Evolutionary conservation across 2,797 vertebrate species (phyloP).

Genomic region (Enteromius anoplus): DNA sequence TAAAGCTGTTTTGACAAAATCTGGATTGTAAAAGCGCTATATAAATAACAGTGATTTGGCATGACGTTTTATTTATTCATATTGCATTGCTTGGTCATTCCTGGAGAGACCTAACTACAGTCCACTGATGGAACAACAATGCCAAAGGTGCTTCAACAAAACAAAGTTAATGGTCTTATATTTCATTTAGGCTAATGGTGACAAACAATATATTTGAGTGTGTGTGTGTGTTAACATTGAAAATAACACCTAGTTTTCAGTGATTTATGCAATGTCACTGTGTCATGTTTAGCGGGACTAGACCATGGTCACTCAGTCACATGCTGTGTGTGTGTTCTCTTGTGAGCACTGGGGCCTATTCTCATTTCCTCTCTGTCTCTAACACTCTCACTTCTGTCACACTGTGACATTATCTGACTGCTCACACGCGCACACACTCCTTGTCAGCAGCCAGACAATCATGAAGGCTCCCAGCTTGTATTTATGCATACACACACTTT

Average conservation of each 20-base stretch:
- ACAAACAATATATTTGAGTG: background rate
- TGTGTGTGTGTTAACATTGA: background rate
- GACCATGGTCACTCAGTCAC: constrained; percentile 71
- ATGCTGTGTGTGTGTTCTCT: constrained; percentile 57
- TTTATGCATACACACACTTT: constrained; percentile 7
- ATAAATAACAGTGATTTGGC: too few relatives aligned
- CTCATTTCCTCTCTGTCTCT: constrained; percentile 78
- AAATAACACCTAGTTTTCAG: background rate
- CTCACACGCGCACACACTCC: background rate
- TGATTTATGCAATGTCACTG: constrained; percentile 8
- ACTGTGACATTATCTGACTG: constrained; percentile 19
- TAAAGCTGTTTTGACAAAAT: too few relatives aligned
- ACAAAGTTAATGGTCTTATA: background rate
- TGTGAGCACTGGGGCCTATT: constrained; percentile 63
- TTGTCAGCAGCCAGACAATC: constrained; percentile 9
- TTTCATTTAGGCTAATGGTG: background rate
- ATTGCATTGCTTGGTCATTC: background rate
- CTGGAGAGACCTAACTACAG: background rate
- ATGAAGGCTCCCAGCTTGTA: constrained; percentile 11
- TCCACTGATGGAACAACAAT: background rate
- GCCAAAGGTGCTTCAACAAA: background rate
- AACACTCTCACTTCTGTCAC: constrained; percentile 52
- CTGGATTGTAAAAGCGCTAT: too few relatives aligned
- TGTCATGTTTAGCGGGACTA: constrained; percentile 58
- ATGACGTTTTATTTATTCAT: too few relatives aligned